Base-by-base conservation (phyloP, 2,888 invertebrate genomes). In the Aporophyla lueneburgensis region DNA sequence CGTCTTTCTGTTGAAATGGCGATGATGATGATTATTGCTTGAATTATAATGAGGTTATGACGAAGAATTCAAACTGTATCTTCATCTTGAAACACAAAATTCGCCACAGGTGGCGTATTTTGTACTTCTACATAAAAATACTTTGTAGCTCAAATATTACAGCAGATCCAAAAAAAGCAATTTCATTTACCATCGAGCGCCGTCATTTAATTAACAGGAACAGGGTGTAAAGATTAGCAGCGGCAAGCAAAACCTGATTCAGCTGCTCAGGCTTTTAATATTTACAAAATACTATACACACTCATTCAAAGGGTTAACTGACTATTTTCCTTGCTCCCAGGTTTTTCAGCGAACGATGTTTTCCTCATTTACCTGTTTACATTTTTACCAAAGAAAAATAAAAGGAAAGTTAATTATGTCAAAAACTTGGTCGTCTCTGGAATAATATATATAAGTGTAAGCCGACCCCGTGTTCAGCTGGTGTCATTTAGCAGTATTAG, bases 351-450 rank as follows among this genome's bases (percentile, higher is more conserved):
- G 51, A 68, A 74, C 12, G 21, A 33, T 46, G 19, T 73, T 73
- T 65, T 65, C 66, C 73, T 74, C 62, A 62, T 72, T 77, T 76
- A 21, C 27, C 70, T 78, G 67, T 74, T 76, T 67, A 63, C n/a
- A 70, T 70, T 78, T 76, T 65, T 46, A 61, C 69, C n/a, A 40
- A 70, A 74, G 24, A 19, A 63, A 80, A 73, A 76, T 71, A 75
- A 54, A 58, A 75, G 68, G 59, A n/a, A 58, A 71, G 58, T 63
- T 61, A 70, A 67, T 73, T 85, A 79, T 54, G 24, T 74, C 66
- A 62, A 70, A 65, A 66, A 70, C n/a, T 73, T 72, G 40, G 56
- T 33, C 24, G 61, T 33, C 43, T 58, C 51, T 46, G n/a, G 46
- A 68, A 61, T 61, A 68, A 66, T 69, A 40, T 53, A 66, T 69